These are phyloP conservation scores for Limnephilus auricula DNA, from an alignment of 2,888 invertebrate genomes.

Conservation along the genomic window DNA sequence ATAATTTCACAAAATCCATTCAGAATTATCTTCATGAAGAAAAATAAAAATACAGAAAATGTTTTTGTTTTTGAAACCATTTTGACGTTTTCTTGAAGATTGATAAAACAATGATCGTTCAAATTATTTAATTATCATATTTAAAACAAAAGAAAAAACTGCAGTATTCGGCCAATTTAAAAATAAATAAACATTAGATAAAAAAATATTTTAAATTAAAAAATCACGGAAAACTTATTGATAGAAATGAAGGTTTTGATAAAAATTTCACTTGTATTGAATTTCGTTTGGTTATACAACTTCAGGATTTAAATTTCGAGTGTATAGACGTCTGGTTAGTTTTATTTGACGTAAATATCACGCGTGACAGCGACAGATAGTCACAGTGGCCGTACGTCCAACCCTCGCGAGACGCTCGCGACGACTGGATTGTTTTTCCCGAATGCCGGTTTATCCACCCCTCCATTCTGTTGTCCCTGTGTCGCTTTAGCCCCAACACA, in stretches of 20 bases:
- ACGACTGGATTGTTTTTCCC: slow-evolving; percentile 64
- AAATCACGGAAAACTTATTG: background rate
- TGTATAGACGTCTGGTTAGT: background rate
- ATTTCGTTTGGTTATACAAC: background rate
- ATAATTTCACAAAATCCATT: slow-evolving; percentile 48
- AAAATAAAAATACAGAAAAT: background rate
- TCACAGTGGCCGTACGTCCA: slow-evolving; percentile 38
- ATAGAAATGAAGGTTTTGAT: background rate
- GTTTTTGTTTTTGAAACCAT: slow-evolving; percentile 38
- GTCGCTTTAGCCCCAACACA: slow-evolving; percentile 23
- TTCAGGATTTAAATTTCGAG: background rate
- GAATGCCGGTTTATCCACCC: slow-evolving; percentile 61
- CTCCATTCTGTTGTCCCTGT: slow-evolving; percentile 43
- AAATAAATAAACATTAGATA: background rate
- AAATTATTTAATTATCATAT: background rate
- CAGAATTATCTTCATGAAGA: slow-evolving; percentile 25
- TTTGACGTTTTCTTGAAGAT: background rate
- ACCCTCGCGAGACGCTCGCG: slow-evolving; percentile 63
- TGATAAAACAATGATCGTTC: background rate
- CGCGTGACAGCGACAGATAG: background rate
- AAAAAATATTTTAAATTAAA: background rate
- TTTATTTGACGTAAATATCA: slow-evolving; percentile 59
- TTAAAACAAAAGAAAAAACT: background rate
- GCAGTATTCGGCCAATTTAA: background rate
- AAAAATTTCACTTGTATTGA: background rate